A percentile compares a stretch with the other conserved stretches of the same genome.
phyloP scores from a whole-genome alignment of 2,888 invertebrate genomes.

The Drosophila ochracea region DNA sequence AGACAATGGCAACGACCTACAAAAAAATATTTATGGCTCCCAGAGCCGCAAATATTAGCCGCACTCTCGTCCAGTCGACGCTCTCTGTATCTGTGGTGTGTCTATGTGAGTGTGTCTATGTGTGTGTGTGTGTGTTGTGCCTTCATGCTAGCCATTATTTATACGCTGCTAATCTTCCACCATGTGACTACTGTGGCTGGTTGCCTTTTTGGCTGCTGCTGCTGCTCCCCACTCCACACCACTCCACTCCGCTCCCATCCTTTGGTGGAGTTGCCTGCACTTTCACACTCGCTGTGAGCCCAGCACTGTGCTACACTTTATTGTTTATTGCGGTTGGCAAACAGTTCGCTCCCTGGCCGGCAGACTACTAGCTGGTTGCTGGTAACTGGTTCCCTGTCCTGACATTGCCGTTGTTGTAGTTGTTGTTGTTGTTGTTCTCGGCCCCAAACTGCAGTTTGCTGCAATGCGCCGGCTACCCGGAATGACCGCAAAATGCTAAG shows the following conservation, averaged over 20 bases:
- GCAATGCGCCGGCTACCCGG: conserved; percentile 57
- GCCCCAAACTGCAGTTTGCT: conserved; percentile 54
- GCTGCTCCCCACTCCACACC: background rate
- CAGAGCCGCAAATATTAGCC: conserved; percentile 69
- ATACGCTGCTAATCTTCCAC: conserved; percentile 72
- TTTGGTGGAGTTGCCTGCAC: conserved; percentile 27
- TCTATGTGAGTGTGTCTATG: background rate
- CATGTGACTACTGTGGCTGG: conserved; percentile 65
- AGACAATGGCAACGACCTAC: conserved; percentile 58
- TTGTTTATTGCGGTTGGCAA: conserved; percentile 76
- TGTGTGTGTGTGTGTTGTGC: conserved; percentile 18
- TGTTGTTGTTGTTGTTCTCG: conserved; percentile 1
- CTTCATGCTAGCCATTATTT: conserved; percentile 60
- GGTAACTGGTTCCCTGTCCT: conserved; percentile 37
- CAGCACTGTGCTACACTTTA: conserved; percentile 68
- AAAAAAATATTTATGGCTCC: conserved; percentile 68
- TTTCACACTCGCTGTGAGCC: conserved; percentile 52
- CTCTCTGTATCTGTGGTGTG: conserved; percentile 12
- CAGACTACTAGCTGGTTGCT: conserved; percentile 8
- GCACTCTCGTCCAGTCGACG: conserved; percentile 39
- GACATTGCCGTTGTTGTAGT: conserved; percentile 20
- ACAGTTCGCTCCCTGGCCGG: conserved; percentile 54
- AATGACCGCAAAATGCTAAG: conserved; percentile 74
- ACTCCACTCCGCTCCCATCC: background rate
- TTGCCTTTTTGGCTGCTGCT: conserved; percentile 70